Percentiles rank a stretch among this genome's conserved stretches.
phyloP scores from a whole-genome alignment of 2,113 vertebrate genomes.

The Shinisaurus crocodilurus region DNA sequence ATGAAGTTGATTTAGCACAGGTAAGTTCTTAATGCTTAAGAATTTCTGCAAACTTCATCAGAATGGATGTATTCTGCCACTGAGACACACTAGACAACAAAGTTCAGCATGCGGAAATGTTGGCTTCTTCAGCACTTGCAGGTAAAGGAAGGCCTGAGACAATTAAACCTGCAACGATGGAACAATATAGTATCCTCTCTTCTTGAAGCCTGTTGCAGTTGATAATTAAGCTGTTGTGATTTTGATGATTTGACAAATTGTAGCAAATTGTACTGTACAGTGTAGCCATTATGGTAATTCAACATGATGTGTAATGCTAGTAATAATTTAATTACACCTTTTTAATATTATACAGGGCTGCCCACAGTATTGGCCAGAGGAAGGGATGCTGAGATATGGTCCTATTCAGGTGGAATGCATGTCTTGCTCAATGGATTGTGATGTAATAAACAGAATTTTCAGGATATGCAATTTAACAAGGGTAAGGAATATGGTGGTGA shows the following conservation, averaged over 20 bases:
- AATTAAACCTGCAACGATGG: background rate
- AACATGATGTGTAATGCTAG: background rate
- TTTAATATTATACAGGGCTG: constrained; percentile 85
- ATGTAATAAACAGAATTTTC: constrained; percentile 95
- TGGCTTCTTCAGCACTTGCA: background rate
- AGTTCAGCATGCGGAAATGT: background rate
- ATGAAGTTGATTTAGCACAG: constrained; percentile 97
- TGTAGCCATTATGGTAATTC: constrained; percentile 1
- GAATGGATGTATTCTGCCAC: background rate
- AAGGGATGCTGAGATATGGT: constrained; percentile 93
- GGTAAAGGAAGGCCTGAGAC: background rate
- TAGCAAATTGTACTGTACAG: background rate
- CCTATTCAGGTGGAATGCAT: constrained; percentile 98
- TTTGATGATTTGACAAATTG: constrained; percentile 1
- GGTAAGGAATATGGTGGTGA: constrained; percentile 76
- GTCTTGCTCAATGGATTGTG: constrained; percentile 98
- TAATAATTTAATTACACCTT: background rate
- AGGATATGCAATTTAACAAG: constrained; percentile 98
- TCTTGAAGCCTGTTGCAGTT: background rate
- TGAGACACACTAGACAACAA: background rate
- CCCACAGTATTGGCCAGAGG: constrained; percentile 98
- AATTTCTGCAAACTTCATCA: constrained; percentile 21
- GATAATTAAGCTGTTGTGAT: background rate
- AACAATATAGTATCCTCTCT: background rate
- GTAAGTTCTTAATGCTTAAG: constrained; percentile 69